A percentile compares a stretch with the other conserved stretches of the same genome.
phyloP scores from a whole-genome alignment of 2,888 invertebrate genomes.

The Brachyopa scutellaris region DNA sequence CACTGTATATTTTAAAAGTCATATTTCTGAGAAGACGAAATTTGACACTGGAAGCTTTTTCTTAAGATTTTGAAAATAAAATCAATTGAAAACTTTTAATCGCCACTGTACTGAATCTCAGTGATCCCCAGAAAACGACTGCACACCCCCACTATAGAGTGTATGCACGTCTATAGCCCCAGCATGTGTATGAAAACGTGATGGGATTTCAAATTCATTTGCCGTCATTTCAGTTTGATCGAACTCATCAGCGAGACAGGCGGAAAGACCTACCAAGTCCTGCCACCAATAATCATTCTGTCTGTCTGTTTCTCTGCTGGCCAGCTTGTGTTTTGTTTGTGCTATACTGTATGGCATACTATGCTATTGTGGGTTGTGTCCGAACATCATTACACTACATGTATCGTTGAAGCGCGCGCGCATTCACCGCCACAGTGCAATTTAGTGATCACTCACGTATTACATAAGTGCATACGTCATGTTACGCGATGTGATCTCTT shows the following conservation, averaged over 20 bases:
- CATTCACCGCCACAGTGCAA: slow-evolving; percentile 39
- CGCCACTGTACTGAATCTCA: slow-evolving; percentile 13
- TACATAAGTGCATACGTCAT: slow-evolving; percentile 73
- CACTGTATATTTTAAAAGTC: too few species aligned
- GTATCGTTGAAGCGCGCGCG: slow-evolving; percentile 30
- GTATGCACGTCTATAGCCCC: slow-evolving; percentile 26
- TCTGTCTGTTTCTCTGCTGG: slow-evolving; percentile 51
- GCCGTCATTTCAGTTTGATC: slow-evolving; percentile 72
- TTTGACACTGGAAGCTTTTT: too few species aligned
- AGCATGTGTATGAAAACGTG: slow-evolving; percentile 67
- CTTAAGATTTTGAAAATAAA: too few species aligned
- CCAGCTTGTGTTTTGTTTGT: neutral
- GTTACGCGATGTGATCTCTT: slow-evolving; percentile 69
- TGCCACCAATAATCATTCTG: slow-evolving; percentile 71
- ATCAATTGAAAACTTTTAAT: slow-evolving; percentile 18
- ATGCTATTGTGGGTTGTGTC: slow-evolving; percentile 52
- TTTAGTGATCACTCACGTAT: slow-evolving; percentile 72
- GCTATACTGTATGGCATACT: neutral
- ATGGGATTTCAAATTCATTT: slow-evolving; percentile 70
- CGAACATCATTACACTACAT: slow-evolving; percentile 50
- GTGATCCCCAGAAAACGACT: slow-evolving; percentile 10
- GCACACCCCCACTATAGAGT: slow-evolving; percentile 20
- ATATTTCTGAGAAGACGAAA: too few species aligned
- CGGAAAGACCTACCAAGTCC: slow-evolving; percentile 51
- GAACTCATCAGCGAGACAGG: slow-evolving; percentile 66